Evolutionary conservation across 1,140 invertebrate genomes (phyloP).

Genomic region (Globodera ellingtonae): DNA sequence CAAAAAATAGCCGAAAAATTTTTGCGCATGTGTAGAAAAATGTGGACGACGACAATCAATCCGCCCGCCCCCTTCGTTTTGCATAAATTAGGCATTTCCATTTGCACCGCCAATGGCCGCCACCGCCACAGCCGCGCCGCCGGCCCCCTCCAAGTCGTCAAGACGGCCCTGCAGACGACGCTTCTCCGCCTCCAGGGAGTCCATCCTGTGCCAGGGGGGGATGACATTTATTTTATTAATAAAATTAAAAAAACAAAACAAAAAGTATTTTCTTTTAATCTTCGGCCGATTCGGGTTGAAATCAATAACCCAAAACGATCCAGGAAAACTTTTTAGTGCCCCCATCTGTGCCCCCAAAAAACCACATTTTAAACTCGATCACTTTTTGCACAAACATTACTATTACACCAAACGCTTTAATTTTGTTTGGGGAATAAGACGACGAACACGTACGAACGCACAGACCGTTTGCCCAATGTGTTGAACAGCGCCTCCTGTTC

Average conservation of each 20-base stretch:
- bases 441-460: not conserved
- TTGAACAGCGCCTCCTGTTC: slow-evolving; percentile 44
- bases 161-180: slow-evolving; percentile 39
- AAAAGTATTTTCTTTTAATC: no score
- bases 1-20: not conserved
- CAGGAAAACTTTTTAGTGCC: no score
- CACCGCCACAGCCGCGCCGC: not conserved
- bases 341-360: no score
- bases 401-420: no score
- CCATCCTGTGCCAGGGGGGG: slow-evolving; percentile 14
- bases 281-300: no score
- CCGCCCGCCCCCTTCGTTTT: not conserved
- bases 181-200: slow-evolving; percentile 42
- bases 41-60: not conserved
- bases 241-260: no score
- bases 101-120: not conserved
- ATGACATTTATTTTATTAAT: no score
- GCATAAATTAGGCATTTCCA: not conserved
- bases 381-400: no score
- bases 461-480: slow-evolving; percentile 36
- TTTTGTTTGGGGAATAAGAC: no score
- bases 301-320: no score
- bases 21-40: not conserved
- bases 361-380: no score
- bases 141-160: slow-evolving; percentile 29